A percentile compares a stretch with the other conserved stretches of the same genome.
These are phyloP conservation scores for Megaceryle alcyon DNA, from an alignment of 2,797 vertebrate genomes.

Conservation along the genomic window DNA sequence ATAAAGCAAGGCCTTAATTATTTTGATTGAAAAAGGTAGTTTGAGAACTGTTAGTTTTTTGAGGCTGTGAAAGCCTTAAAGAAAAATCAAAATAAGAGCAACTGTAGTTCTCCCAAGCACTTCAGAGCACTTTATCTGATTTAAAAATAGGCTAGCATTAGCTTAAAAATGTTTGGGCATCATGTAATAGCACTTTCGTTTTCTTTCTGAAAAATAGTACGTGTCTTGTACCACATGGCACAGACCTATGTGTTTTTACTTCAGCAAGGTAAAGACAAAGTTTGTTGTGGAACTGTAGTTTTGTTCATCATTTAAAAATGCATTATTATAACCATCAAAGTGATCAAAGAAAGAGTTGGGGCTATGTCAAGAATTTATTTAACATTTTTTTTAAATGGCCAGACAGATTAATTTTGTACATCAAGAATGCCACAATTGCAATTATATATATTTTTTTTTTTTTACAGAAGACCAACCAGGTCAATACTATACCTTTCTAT, in stretches of 20 bases:
- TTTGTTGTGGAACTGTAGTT: not conserved
- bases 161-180: not conserved
- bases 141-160: constrained; percentile 15
- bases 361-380: not conserved
- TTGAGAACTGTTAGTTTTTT: constrained; percentile 14
- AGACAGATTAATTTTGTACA: not conserved
- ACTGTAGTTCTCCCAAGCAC: not conserved
- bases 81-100: constrained; percentile 36
- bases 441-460: not conserved
- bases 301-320: not conserved
- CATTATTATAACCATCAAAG: not conserved
- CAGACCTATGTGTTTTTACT: not conserved
- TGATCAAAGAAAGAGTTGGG: not conserved
- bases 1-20: constrained; percentile 40
- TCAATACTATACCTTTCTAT: not conserved
- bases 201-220: not conserved
- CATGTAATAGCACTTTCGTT: not conserved
- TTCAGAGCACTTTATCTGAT: not conserved
- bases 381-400: not conserved
- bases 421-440: not conserved
- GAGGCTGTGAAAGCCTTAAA: not conserved
- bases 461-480: not conserved
- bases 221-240: not conserved
- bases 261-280: not conserved
- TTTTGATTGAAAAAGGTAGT: constrained; percentile 43